Evolutionary conservation across 2,113 vertebrate species (phyloP).

Genomic region (Loxodonta africana): DNA sequence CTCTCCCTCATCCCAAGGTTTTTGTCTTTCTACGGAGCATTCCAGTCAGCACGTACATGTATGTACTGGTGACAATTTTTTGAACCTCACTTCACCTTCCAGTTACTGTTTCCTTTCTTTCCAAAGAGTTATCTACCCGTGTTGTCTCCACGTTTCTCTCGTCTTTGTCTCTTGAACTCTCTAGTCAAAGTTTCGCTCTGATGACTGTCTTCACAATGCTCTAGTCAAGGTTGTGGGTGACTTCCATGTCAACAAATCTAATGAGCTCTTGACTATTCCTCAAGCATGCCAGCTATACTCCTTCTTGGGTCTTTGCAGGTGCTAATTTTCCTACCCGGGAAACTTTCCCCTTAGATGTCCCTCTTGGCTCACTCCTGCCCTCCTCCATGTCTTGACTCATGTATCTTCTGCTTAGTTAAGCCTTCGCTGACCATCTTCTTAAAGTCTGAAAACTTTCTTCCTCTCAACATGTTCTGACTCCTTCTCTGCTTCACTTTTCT

Average conservation of each 20-base stretch:
- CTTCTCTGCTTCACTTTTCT: slow-evolving; percentile 1
- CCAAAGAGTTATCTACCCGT: background rate
- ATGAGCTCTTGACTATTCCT: background rate
- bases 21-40: background rate
- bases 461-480: background rate
- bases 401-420: background rate
- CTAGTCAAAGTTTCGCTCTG: background rate
- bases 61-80: background rate
- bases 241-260: background rate
- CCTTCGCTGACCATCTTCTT: background rate
- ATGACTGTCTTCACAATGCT: background rate
- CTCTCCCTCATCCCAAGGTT: background rate
- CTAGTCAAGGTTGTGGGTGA: background rate
- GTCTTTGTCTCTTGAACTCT: background rate
- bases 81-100: background rate
- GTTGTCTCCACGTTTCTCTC: background rate
- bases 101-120: background rate
- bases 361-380: fast-evolving
- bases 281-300: too few species aligned
- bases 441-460: background rate
- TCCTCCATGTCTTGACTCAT: background rate
- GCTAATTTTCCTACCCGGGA: background rate
- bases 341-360: too few species aligned
- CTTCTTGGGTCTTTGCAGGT: background rate
- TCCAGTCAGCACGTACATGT: background rate